Evolutionary conservation across 2,888 invertebrate genomes (phyloP), one percentile per base, ranked within the genome.

Genomic region (Microdon myrmicae): DNA sequence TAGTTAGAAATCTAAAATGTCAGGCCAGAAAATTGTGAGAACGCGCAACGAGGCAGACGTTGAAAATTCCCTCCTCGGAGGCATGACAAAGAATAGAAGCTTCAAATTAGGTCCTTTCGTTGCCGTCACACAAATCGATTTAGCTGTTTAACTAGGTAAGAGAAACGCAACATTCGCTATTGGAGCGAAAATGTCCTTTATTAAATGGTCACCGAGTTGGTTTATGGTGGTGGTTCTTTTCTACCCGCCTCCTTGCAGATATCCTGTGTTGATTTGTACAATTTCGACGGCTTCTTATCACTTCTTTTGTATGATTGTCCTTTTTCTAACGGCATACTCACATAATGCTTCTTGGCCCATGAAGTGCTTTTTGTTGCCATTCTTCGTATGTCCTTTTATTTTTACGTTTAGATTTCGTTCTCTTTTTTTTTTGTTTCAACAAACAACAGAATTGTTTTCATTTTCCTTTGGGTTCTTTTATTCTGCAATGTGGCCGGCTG

Each of bases 81-180:
- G n/a, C n/a, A n/a, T 3, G 13, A 29, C 20, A 20, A 49, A 48
- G 43, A 26, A 49, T 34, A 51, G 29, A 56, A 41, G 56, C 58
- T 56, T 64, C 58, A 58, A 64, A 64, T 64, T 56, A 56, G 58
- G 51, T 26, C 25, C 51, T 51, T 64, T 56, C 58, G 58, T 58
- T 64, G 56, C 58, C 51, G 45, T 51, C 45, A 64, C 56, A 64
- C 56, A 64, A 64, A 64, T 64, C 64, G 64, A 64, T 64, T 58
- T 58, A 47, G 55, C 49, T 48, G 48, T 64, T 45, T 37, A 35
- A 51, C 26, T 45, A 19, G 22, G 26, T 26, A 2, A 35, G 32
- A 7, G 13, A 16, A 7, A 41, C n/a, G n/a, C n/a, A n/a, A n/a
- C n/a, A n/a, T n/a, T n/a, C n/a, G n/a, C n/a, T n/a, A n/a, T n/a